These are phyloP conservation scores for Panopea generosa DNA, from an alignment of 2,888 invertebrate species.

Conservation along the genomic window DNA sequence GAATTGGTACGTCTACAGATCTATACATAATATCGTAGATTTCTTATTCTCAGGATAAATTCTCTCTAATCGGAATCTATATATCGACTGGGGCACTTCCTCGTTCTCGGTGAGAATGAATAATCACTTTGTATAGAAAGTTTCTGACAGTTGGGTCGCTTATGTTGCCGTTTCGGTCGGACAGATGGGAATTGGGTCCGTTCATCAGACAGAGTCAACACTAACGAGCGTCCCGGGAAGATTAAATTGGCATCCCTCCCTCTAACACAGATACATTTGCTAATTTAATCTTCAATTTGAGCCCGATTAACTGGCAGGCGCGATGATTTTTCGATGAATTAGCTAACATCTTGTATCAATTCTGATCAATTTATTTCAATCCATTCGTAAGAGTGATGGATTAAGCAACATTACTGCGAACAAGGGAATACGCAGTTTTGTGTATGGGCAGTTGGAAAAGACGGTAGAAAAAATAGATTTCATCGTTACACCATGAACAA, in stretches of 20 bases:
- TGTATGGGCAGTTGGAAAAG: too few species aligned
- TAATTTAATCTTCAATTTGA: constrained; percentile 67
- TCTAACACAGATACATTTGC: constrained; percentile 50
- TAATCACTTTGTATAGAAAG: constrained; percentile 14
- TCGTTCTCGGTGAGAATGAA: not conserved
- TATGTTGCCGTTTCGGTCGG: constrained; percentile 41
- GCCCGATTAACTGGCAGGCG: constrained; percentile 62
- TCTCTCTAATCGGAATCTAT: too few species aligned
- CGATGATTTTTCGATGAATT: constrained; percentile 66
- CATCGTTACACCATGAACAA: too few species aligned
- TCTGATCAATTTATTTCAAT: constrained; percentile 57
- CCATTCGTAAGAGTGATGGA: constrained; percentile 51
- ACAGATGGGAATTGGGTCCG: constrained; percentile 55
- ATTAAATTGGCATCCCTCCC: constrained; percentile 64
- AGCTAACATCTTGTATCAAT: constrained; percentile 65
- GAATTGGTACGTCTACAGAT: too few species aligned
- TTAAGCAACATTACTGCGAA: constrained; percentile 55
- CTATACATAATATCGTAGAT: too few species aligned
- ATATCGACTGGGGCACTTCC: too few species aligned
- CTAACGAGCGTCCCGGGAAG: constrained; percentile 46
- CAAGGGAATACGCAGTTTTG: constrained; percentile 4
- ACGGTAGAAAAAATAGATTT: too few species aligned
- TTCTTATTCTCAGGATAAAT: too few species aligned
- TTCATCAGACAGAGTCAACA: constrained; percentile 61
- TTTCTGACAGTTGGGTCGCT: constrained; percentile 52